Conservation (phyloP, 2,797 vertebrate genomes). For the Chlorospingus flavigularis region DNA sequence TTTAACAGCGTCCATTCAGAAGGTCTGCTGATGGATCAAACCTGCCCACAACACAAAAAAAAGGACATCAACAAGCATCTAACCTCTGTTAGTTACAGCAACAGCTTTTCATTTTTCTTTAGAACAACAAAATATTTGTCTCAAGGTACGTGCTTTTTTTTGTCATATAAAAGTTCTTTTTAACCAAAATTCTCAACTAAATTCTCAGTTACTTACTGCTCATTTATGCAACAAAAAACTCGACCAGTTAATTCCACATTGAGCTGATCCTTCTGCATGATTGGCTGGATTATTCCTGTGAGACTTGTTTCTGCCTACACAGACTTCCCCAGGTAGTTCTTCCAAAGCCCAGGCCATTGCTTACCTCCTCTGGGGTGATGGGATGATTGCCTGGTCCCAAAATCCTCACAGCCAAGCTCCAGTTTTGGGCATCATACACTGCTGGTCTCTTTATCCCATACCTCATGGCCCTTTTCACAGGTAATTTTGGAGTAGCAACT, state of each 20-base stretch:
- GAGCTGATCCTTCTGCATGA: not conserved
- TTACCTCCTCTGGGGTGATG: not conserved
- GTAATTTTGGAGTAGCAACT: not conserved
- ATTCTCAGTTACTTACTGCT: not conserved
- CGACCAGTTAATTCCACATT: not conserved
- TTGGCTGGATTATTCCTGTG: not conserved
- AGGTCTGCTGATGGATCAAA: not conserved
- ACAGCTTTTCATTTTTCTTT: not conserved
- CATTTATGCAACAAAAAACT: not conserved
- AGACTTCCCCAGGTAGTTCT: not conserved
- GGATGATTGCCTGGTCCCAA: not conserved
- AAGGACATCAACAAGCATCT: not conserved
- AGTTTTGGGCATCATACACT: not conserved
- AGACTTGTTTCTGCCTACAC: not conserved
- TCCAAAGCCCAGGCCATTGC: not conserved
- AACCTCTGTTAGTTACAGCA: not conserved
- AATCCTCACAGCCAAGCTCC: not conserved
- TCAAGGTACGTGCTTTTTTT: not conserved
- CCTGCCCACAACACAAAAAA: not conserved
- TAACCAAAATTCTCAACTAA: not conserved
- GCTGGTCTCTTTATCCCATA: not conserved
- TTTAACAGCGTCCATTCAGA: not conserved
- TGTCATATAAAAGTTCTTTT: not conserved
- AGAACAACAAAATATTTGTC: not conserved
- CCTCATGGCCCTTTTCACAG: fast-evolving